These are phyloP conservation scores for Callinectes sapidus DNA, from an alignment of 2,888 invertebrate genomes.

Conservation along the genomic window DNA sequence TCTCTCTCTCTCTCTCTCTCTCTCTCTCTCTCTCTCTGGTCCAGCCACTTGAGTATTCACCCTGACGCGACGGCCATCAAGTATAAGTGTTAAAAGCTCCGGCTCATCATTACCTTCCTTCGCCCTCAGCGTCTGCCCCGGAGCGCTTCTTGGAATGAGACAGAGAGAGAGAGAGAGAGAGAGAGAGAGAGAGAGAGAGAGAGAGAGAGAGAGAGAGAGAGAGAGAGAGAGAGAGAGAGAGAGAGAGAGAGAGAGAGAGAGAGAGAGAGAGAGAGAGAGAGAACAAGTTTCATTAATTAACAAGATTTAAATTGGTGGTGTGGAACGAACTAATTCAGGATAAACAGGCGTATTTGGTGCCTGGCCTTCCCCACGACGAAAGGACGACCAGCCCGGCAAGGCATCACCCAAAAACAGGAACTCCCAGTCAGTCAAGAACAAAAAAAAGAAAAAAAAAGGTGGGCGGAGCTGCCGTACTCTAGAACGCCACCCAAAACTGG, in stretches of 20 bases:
- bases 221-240: no score
- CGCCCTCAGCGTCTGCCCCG: neutral
- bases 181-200: no score
- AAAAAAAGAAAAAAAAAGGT: neutral
- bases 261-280: neutral
- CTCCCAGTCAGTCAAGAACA: neutral
- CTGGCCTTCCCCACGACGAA: neutral
- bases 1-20: conserved; percentile 26
- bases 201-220: neutral
- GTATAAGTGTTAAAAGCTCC: neutral
- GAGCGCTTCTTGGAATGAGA: neutral
- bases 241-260: neutral
- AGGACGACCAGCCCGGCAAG: neutral
- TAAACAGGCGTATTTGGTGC: conserved; percentile 16
- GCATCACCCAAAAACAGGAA: conserved; percentile 12
- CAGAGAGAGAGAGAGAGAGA: no score
- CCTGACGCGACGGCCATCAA: neutral
- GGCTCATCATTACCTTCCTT: neutral
- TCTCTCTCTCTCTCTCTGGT: conserved; percentile 27
- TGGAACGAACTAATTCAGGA: conserved; percentile 22
- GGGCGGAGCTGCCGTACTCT: conserved; percentile 14
- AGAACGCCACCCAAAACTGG: conserved; percentile 40
- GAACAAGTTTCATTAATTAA: conserved; percentile 16
- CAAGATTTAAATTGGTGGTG: conserved; percentile 24
- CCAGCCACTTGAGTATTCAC: neutral